These are phyloP conservation scores for Drosophila putrida DNA, from an alignment of 2,888 invertebrate genomes.

Conservation along the genomic window DNA sequence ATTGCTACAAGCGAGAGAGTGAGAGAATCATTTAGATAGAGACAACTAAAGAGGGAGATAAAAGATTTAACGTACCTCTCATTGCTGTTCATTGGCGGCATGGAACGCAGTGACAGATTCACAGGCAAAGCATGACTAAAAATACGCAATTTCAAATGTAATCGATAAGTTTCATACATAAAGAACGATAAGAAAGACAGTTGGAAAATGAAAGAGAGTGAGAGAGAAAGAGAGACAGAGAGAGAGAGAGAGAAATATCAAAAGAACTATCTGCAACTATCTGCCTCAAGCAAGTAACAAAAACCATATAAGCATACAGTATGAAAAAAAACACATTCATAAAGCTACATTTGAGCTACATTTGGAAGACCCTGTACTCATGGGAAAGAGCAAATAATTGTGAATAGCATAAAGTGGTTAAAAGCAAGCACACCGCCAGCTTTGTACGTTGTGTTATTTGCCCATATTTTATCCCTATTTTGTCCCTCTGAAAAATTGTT, in stretches of 20 bases:
- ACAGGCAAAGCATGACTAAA: constrained; percentile 81
- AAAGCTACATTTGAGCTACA: no score
- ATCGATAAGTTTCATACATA: neutral
- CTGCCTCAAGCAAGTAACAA: no score
- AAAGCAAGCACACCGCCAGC: no score
- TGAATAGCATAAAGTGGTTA: no score
- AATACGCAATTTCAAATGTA: neutral
- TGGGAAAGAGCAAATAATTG: no score
- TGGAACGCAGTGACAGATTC: constrained; percentile 82
- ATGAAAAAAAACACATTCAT: no score
- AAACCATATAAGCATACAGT: no score
- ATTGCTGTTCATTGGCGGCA: constrained; percentile 72
- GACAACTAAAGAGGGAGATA: neutral
- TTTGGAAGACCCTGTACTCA: no score
- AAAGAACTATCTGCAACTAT: neutral
- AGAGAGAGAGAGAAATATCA: neutral
- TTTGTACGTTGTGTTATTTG: no score
- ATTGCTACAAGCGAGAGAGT: constrained; percentile 44
- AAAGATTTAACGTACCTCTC: constrained; percentile 69
- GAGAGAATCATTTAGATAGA: neutral
- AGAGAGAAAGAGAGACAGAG: neutral
- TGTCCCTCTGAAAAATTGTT: no score
- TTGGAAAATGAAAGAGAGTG: neutral
- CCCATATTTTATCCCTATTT: no score
- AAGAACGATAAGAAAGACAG: no score